These are phyloP conservation scores for Rhodeus uyekii DNA, from an alignment of 2,797 vertebrate genomes.

Conservation along the genomic window DNA sequence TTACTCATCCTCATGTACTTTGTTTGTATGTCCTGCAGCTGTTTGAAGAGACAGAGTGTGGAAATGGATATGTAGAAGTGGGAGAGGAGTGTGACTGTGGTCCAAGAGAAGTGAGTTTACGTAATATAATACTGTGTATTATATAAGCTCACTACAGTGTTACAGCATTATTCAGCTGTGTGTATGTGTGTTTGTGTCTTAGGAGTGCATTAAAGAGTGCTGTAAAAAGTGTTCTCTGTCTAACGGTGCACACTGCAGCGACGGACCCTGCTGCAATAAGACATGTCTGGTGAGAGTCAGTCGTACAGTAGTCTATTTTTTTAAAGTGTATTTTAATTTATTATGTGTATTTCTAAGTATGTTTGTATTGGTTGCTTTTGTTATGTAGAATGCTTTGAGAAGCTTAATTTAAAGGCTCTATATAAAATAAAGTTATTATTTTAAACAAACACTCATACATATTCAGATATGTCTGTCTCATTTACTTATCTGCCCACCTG, in stretches of 20 bases:
- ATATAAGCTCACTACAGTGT: background rate
- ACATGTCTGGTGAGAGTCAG: slow-evolving; percentile 86
- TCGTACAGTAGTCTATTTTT: no score
- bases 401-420: no score
- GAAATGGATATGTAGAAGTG: slow-evolving; percentile 93
- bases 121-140: background rate
- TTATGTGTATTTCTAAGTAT: no score
- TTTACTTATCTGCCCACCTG: no score
- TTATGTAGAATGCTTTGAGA: no score
- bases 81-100: slow-evolving; percentile 98
- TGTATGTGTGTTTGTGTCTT: slow-evolving; percentile 60
- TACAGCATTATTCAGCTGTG: background rate
- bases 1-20: background rate
- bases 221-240: slow-evolving; percentile 99
- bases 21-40: slow-evolving; percentile 67
- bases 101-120: slow-evolving; percentile 82
- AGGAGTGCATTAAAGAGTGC: slow-evolving; percentile 95
- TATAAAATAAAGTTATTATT: no score
- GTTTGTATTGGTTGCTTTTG: no score
- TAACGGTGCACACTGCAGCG: slow-evolving; percentile 95
- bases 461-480: no score
- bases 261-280: slow-evolving; percentile 95
- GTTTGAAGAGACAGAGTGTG: slow-evolving; percentile 90
- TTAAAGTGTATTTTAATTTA: no score
- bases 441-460: no score